These are phyloP conservation scores for Hemichromis elongatus DNA, from an alignment of 2,113 vertebrate species.

Conservation along the genomic window DNA sequence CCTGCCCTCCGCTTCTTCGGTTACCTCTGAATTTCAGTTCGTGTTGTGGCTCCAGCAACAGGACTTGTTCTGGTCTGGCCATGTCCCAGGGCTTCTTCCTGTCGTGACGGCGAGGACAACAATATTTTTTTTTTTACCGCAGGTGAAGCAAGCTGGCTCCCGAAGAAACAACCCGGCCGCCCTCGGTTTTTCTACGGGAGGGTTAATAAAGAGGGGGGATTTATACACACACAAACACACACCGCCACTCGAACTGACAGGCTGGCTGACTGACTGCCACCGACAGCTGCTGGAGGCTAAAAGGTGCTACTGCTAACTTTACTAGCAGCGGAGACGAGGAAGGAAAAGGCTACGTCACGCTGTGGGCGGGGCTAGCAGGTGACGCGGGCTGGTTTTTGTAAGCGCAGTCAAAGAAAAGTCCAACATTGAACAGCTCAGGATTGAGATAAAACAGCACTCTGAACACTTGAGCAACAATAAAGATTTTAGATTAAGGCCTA, in stretches of 20 bases:
- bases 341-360: neutral
- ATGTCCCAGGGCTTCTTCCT: conserved; percentile 74
- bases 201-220: neutral
- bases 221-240: neutral
- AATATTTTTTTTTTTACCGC: neutral
- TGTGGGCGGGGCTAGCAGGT: neutral
- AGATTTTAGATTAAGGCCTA: neutral
- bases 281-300: conserved; percentile 58
- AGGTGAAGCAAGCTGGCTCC: conserved; percentile 7
- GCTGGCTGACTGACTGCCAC: conserved; percentile 36
- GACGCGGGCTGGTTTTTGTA: neutral
- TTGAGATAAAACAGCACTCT: neutral
- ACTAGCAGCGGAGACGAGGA: conserved; percentile 14
- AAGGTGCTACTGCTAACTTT: conserved; percentile 39
- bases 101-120: conserved; percentile 32
- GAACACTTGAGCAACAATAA: neutral
- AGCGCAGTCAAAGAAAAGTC: neutral
- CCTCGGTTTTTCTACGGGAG: neutral
- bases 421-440: neutral
- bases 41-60: conserved; percentile 84
- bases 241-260: conserved; percentile 7
- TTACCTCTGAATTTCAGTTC: conserved; percentile 90
- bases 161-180: conserved; percentile 3
- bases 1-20: conserved; percentile 29
- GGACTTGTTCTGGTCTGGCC: conserved; percentile 86